Percentiles rank a stretch among this genome's conserved stretches.
These are phyloP conservation scores for Epinephelus coioides DNA, from an alignment of 2,797 vertebrate species.

Conservation along the genomic window DNA sequence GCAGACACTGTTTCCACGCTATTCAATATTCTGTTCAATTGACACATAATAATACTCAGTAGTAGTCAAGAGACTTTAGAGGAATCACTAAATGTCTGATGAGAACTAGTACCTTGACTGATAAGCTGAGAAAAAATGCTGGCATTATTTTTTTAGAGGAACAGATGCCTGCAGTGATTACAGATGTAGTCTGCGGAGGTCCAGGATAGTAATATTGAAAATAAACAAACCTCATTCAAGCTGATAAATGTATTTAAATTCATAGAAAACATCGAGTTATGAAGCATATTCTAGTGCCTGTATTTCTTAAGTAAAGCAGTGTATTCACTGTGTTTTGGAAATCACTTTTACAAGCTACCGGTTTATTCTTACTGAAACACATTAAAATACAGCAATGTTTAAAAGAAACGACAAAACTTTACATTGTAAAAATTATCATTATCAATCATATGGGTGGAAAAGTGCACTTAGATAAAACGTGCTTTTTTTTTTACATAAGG, in stretches of 20 bases:
- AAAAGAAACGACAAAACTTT: not conserved
- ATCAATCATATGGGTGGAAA: no score
- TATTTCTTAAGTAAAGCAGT: constrained; percentile 12
- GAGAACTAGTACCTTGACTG: constrained; percentile 2
- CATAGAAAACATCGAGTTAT: not conserved
- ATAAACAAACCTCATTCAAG: not conserved
- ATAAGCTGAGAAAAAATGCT: not conserved
- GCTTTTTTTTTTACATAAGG: no score
- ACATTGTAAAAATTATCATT: no score
- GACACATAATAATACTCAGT: constrained; percentile 27
- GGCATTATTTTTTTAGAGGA: constrained; percentile 5
- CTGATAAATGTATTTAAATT: constrained; percentile 9
- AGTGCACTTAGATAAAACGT: no score
- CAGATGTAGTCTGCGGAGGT: not conserved
- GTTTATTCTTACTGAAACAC: not conserved
- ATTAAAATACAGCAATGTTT: not conserved
- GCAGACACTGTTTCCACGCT: constrained; percentile 3
- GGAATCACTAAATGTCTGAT: constrained; percentile 14
- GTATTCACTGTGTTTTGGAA: not conserved
- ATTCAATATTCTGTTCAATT: constrained; percentile 7
- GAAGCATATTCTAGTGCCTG: no score
- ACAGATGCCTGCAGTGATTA: constrained; percentile 17
- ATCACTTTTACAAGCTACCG: not conserved
- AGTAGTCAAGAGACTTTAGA: not conserved
- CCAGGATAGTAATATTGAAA: not conserved